Evolutionary conservation across 2,888 invertebrate genomes (phyloP), one percentile per base, ranked within the genome.

Genomic region (Drosophila affinis): DNA sequence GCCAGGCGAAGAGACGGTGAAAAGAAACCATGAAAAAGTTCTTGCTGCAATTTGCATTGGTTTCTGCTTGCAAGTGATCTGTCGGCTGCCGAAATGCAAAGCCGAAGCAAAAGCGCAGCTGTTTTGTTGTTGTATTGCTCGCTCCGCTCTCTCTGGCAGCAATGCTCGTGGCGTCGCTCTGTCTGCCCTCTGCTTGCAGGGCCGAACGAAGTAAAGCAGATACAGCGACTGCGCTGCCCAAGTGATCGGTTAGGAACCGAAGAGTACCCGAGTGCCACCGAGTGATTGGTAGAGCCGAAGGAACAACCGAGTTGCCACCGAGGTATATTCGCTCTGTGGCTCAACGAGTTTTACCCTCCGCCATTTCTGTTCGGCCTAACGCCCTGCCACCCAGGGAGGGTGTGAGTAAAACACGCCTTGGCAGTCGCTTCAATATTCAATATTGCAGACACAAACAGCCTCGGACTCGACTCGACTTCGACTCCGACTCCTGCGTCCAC

Each of bases 361-460:
- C 14, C n/a, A n/a, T n/a, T 0, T 14, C n/a, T 39, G 14, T 7
- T 39, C 3, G n/a, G 39, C 14, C 39, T 39, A n/a, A 39, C 39
- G 39, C 39, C 39, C n/a, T 39, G 39, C 39, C 6, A n/a, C 2
- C 14, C 6, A n/a, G 39, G n/a, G 39, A 7, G 32, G 32, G n/a
- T n/a, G 5, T 18, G 46, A 9, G 17, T 45, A 17, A 45, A 51
- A 55, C 4, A 4, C 24, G 53, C 62, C 62, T 47, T 63, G 56
- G 44, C 55, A 60, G 74, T 61, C 62, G 72, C 68, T 68, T 58
- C 77, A 74, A 78, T 87, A 87, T 87, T 87, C 77, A 86, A 87
- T 85, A 84, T 84, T 80, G 80, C 80, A 78, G 81, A 75, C 80
- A 78, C 78, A 79, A 74, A 72, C 69, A 64, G 72, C 48, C 49